A percentile compares a stretch with the other conserved stretches of the same genome.
These are phyloP conservation scores for Gambelia wislizenii DNA, from an alignment of 2,797 vertebrate species.

Conservation along the genomic window DNA sequence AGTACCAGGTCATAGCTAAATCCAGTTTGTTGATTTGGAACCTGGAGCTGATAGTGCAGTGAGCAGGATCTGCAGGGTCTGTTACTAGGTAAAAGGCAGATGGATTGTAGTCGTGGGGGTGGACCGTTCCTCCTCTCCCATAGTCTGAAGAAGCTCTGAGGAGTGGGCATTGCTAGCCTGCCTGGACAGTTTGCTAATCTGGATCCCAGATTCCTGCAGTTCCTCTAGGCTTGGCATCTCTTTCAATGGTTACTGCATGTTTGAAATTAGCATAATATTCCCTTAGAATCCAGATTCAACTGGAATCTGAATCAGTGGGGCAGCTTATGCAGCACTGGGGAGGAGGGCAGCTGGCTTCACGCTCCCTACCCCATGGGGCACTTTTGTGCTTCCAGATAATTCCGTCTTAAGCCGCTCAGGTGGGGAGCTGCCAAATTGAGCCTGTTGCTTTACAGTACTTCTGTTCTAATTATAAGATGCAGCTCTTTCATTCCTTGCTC, in stretches of 20 bases:
- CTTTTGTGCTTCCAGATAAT: neutral
- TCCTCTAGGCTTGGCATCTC: neutral
- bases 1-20: neutral
- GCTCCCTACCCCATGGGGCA: fast-evolving
- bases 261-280: neutral
- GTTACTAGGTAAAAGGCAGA: neutral
- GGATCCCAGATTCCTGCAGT: too few relatives aligned
- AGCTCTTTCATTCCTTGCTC: constrained; percentile 4
- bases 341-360: neutral
- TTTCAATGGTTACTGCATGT: neutral
- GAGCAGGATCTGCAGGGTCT: neutral
- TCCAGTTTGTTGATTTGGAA: neutral
- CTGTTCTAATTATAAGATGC: constrained; percentile 28
- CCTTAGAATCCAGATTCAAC: neutral
- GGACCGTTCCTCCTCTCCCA: neutral
- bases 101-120: too few relatives aligned
- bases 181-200: too few relatives aligned
- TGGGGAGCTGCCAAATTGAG: constrained; percentile 41
- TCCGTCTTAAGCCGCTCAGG: neutral
- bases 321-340: fast-evolving
- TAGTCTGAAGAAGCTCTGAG: neutral
- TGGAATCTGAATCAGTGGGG: neutral
- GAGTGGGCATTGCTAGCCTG: too few relatives aligned
- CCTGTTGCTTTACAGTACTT: neutral
- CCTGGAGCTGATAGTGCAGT: neutral